Evolutionary conservation across 2,113 vertebrate genomes (phyloP).

Genomic region (Pogonocichla stellata): DNA sequence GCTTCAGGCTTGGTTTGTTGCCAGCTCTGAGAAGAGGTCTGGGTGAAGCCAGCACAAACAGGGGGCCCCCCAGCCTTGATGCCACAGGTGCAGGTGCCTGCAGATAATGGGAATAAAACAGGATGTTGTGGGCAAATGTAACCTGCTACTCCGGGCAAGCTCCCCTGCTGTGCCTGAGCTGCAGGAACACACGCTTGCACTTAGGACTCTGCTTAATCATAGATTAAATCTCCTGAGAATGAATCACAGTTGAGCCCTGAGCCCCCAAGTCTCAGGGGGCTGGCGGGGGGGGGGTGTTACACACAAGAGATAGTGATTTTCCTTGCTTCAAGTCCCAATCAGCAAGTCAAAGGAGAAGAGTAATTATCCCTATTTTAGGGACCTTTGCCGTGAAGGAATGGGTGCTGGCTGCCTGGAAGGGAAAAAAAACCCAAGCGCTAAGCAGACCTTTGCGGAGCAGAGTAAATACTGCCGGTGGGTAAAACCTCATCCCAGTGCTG

Average conservation of each 20-base stretch:
- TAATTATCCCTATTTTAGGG: not conserved
- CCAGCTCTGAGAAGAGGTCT: not conserved
- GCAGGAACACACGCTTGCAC: not conserved
- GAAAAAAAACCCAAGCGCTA: fast-evolving
- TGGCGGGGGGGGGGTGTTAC: not conserved
- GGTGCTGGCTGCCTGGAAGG: not conserved
- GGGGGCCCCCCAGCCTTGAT: not conserved
- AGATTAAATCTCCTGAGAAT: not conserved
- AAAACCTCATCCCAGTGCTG: constrained; percentile 25
- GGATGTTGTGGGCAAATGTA: not conserved
- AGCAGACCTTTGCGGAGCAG: not conserved
- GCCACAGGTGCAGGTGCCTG: not conserved
- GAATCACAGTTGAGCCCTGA: not conserved
- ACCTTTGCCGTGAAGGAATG: not conserved
- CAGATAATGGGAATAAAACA: not conserved
- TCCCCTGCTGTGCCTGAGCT: not conserved
- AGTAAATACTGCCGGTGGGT: constrained; percentile 12
- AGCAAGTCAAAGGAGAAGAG: not conserved
- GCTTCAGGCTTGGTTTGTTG: not conserved
- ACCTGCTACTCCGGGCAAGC: not conserved
- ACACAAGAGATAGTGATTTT: not conserved
- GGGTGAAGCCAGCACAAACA: not conserved
- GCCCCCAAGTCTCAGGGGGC: not conserved
- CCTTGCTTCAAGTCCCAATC: not conserved
- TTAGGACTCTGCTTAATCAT: not conserved